Evolutionary conservation across 2,888 invertebrate species (phyloP), one percentile per base, ranked within the genome.

Genomic region (Agonopterix arenella): DNA sequence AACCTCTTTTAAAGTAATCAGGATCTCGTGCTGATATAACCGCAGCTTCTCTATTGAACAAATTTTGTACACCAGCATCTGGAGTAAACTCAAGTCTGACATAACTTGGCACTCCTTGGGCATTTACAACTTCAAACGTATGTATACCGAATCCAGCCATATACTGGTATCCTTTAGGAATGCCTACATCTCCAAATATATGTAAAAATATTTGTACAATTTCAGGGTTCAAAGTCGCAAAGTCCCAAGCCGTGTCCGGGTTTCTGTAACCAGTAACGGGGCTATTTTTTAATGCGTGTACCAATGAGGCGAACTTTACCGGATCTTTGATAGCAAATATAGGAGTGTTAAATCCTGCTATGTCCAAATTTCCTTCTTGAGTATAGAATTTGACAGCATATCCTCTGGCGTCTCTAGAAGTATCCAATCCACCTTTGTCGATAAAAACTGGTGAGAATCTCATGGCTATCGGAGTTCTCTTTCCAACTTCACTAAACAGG

Each of bases 101-200:
- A 73, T 93, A 97, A 58, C 93, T 86, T 7, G 90, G 77, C 50
- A 93, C 90, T 0, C 93, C 92, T 2, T 91, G 77, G 10, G 83
- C 90, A 76, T 97, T 97, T 28, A 96, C 91, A 55, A 97, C 73
- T 74, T 96, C 96, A 78, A 94, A 97, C 0, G 97, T 95, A 75
- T 98, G 97, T 0, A 95, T 95, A 4, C 96, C 95, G 64, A 95
- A 98, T 42, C 95, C 96, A 68, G 97, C 94, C 96, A 97, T 97
- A 73, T 93, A 93, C 18, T 96, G 91, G 77, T 92, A 93, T 2
- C 97, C 97, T 73, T 97, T 94, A 0, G 97, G 97, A 56, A 94
- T 94, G 18, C 97, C 97, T 59, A 95, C 92, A 79, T 97, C 97
- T 7, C 94, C 90, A 67, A 96, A 95, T 56, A 95, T 77, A 79